Percentiles rank a stretch among this genome's conserved stretches.
phyloP scores from a whole-genome alignment of 1,140 invertebrate genomes.

The Orchesella cincta region DNA sequence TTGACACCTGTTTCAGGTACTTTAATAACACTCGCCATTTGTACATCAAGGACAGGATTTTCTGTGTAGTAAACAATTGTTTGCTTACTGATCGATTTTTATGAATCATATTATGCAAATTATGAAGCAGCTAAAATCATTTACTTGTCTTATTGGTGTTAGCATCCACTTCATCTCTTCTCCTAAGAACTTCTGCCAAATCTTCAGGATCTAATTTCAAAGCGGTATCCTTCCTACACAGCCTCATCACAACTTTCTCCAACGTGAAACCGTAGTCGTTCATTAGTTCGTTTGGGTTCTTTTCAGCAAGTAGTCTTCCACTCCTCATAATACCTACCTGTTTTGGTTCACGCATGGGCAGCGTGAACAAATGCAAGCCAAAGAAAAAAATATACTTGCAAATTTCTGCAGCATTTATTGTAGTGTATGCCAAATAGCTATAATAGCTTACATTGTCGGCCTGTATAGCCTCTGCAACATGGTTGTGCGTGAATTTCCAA shows the following conservation, averaged over 20 bases:
- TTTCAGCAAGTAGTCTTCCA: background rate
- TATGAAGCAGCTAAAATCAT: background rate
- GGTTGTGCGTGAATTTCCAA: no score
- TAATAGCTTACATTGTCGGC: slow-evolving; percentile 14
- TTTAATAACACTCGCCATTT: background rate
- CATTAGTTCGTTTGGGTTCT: background rate
- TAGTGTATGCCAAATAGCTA: no score
- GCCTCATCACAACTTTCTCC: slow-evolving; percentile 1
- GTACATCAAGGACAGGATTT: background rate
- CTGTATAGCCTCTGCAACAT: background rate
- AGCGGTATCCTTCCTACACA: background rate
- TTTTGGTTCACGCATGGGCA: no score
- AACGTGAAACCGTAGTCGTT: background rate
- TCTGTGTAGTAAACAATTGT: background rate
- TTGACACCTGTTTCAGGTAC: background rate
- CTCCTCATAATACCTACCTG: slow-evolving; percentile 16
- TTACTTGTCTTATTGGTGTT: background rate
- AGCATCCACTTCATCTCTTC: background rate
- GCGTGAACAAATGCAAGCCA: no score
- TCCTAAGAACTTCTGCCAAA: background rate
- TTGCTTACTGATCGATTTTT: background rate
- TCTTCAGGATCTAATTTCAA: background rate
- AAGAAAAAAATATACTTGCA: no score
- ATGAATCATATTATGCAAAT: background rate
- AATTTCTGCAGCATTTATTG: no score